Percentiles rank a stretch among this genome's conserved stretches.
Conservation (phyloP, 1,140 invertebrate genomes). For the Drosophila tropicalis region DNA sequence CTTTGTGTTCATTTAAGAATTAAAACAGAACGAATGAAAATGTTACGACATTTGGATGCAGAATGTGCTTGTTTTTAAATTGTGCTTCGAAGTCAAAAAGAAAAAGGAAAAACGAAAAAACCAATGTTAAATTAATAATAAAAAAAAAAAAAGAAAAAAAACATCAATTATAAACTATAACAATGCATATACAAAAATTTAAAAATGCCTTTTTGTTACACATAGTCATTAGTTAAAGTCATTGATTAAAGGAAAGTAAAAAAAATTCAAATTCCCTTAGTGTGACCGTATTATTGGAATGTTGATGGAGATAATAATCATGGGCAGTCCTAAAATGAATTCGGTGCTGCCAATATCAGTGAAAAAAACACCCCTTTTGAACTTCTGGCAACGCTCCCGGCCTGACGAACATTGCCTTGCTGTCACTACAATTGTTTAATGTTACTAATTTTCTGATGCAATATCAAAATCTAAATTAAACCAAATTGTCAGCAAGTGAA, state of each 20-base stretch:
- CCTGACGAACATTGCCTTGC: constrained; percentile 45
- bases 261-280: too few species aligned
- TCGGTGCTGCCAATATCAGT: constrained; percentile 9
- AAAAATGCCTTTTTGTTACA: background rate
- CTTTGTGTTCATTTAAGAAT: background rate
- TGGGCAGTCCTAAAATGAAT: background rate
- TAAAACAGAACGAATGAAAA: background rate
- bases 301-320: background rate
- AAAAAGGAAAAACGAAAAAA: background rate
- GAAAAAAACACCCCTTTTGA: constrained; percentile 9
- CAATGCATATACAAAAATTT: background rate
- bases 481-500: constrained; percentile 24
- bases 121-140: background rate
- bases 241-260: too few species aligned
- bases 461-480: constrained; percentile 30
- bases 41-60: background rate
- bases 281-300: background rate
- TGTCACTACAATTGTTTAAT: constrained; percentile 50
- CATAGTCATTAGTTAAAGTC: background rate
- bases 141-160: too few species aligned
- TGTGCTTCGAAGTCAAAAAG: background rate
- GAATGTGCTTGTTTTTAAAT: background rate
- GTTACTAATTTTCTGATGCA: constrained; percentile 64
- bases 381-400: constrained; percentile 1
- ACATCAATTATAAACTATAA: background rate